A percentile compares a stretch with the other conserved stretches of the same genome.
These are phyloP conservation scores for Cerceris ruficornis DNA, from an alignment of 2,888 invertebrate genomes.

Conservation along the genomic window DNA sequence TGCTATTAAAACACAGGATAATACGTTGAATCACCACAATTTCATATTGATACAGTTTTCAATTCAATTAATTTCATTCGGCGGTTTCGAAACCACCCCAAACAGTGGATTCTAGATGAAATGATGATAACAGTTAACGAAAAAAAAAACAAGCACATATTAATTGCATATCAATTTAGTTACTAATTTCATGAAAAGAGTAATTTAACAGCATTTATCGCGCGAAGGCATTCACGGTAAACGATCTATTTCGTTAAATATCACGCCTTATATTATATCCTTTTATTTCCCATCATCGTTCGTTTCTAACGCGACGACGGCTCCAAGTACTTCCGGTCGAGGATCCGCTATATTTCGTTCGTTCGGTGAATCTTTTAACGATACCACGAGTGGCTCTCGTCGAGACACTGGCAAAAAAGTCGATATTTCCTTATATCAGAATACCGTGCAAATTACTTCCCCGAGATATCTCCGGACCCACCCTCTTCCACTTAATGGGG, in stretches of 20 bases:
- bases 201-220: no score
- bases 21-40: no score
- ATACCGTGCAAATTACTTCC: slow-evolving; percentile 18
- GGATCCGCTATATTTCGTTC: slow-evolving; percentile 13
- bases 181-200: no score
- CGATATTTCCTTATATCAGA: neutral
- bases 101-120: no score
- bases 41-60: no score
- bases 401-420: neutral
- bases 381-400: slow-evolving; percentile 25
- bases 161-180: no score
- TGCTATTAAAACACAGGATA: no score
- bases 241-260: slow-evolving; percentile 27
- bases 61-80: no score
- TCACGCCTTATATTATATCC: neutral
- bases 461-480: neutral
- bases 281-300: slow-evolving; percentile 11
- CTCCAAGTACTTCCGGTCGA: slow-evolving; percentile 14
- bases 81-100: no score
- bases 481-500: slow-evolving; percentile 1
- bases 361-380: slow-evolving; percentile 27
- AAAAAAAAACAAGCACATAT: no score
- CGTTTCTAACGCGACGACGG: slow-evolving; percentile 22
- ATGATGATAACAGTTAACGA: no score
- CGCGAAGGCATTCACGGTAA: slow-evolving; percentile 1